phyloP scores from a whole-genome alignment of 2,113 vertebrate genomes.

The Lophotis ruficrista region DNA sequence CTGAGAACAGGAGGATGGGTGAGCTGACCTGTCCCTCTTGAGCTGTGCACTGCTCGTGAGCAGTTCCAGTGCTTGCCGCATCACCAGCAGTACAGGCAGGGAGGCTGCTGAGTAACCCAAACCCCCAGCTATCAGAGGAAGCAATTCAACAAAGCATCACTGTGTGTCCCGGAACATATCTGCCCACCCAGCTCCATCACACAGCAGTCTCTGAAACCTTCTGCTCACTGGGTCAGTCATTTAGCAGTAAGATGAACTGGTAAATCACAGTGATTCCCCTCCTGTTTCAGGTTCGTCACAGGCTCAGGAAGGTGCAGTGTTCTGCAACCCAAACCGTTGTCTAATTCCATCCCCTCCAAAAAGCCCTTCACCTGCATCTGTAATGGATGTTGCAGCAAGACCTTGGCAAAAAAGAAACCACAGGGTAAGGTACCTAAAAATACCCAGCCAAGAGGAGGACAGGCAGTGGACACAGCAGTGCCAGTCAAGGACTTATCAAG shows the following conservation, averaged over 20 bases:
- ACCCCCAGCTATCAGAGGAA: fast-evolving
- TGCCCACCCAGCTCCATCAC: not conserved
- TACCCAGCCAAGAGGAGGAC: constrained; percentile 22
- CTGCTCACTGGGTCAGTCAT: not conserved
- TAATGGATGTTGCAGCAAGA: not conserved
- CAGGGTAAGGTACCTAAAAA: constrained; percentile 68
- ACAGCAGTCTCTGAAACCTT: not conserved
- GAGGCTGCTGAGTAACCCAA: not conserved
- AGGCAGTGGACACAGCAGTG: not conserved
- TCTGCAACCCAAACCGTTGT: not conserved
- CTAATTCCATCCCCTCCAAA: constrained; percentile 68
- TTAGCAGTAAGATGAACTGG: not conserved
- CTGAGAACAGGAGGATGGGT: not conserved
- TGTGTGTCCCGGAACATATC: not conserved
- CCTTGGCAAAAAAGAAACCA: constrained; percentile 11
- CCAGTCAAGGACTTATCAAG: not conserved
- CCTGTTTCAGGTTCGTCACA: constrained; percentile 38
- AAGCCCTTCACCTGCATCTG: constrained; percentile 71
- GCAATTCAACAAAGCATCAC: not conserved
- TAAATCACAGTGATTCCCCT: not conserved
- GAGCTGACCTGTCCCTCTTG: not conserved
- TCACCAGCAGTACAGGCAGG: not conserved
- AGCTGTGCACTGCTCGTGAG: not conserved
- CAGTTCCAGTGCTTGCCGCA: not conserved
- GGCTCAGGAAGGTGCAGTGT: not conserved